Evolutionary conservation across 2,888 invertebrate species (phyloP).

Genomic region (Drosophila kuntzei): DNA sequence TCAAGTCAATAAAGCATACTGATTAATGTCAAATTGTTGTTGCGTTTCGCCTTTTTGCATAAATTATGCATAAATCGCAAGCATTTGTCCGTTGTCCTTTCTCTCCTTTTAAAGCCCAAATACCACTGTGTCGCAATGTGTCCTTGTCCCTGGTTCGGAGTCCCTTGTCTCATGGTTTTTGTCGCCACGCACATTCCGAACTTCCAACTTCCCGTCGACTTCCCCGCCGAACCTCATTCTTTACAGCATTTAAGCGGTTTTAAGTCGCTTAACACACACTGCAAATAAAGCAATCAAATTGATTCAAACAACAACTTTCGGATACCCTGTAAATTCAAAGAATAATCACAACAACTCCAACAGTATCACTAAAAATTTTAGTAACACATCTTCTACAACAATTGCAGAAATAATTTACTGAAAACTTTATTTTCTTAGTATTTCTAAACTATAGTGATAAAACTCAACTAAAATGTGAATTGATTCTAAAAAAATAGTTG

Average conservation of each 20-base stretch:
- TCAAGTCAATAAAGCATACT: constrained; percentile 73
- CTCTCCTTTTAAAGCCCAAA: constrained; percentile 11
- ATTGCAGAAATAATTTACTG: too few relatives aligned
- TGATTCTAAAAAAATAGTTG: too few relatives aligned
- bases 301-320: background rate
- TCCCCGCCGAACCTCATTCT: background rate
- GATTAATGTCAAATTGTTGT: constrained; percentile 74
- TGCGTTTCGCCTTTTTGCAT: constrained; percentile 58
- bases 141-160: constrained; percentile 15
- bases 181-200: constrained; percentile 34
- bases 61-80: constrained; percentile 74
- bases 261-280: constrained; percentile 67
- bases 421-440: too few relatives aligned
- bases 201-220: background rate
- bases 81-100: constrained; percentile 34
- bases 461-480: too few relatives aligned
- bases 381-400: too few relatives aligned
- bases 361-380: too few relatives aligned
- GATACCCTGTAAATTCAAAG: constrained; percentile 37
- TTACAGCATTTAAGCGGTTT: constrained; percentile 68
- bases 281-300: constrained; percentile 50
- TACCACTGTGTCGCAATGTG: constrained; percentile 44
- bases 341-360: background rate
- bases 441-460: too few relatives aligned
- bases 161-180: constrained; percentile 11